Evolutionary conservation across 1,140 invertebrate species (phyloP).

Genomic region (Notospermus geniculatus): DNA sequence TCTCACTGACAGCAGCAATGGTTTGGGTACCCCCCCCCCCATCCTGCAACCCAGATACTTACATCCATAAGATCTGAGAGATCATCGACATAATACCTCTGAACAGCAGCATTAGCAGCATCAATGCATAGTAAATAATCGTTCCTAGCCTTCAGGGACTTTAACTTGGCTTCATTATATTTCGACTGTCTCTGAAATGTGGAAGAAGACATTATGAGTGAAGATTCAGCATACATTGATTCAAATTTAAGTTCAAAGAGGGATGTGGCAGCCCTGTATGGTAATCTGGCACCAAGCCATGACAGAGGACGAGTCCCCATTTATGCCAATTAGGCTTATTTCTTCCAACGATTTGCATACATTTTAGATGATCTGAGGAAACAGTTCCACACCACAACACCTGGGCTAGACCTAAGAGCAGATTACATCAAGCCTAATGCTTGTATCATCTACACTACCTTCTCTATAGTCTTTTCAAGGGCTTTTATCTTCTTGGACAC

Average conservation of each 20-base stretch:
- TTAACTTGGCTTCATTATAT: constrained; percentile 85
- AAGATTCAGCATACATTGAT: no score
- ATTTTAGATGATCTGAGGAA: background rate
- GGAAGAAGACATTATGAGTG: no score
- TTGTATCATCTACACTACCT: constrained; percentile 61
- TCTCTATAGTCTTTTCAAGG: constrained; percentile 90
- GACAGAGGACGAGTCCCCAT: no score
- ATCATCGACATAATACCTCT: constrained; percentile 96
- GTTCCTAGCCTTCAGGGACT: constrained; percentile 89
- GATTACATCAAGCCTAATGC: background rate
- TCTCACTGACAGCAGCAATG: no score
- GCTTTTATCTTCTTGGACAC: constrained; percentile 79
- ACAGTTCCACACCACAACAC: background rate
- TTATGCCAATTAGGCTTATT: no score
- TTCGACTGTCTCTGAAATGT: constrained; percentile 78
- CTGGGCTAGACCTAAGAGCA: background rate
- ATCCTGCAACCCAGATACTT: constrained; percentile 55
- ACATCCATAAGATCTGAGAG: constrained; percentile 93
- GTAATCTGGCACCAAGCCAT: no score
- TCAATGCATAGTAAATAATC: constrained; percentile 93
- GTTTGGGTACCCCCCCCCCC: no score
- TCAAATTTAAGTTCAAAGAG: constrained; percentile 8
- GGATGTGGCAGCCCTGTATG: no score
- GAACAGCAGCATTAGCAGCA: constrained; percentile 91
- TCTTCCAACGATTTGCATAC: background rate